Percentiles rank a stretch among this genome's conserved stretches.
phyloP scores from a whole-genome alignment of 2,888 invertebrate species.

The Folsomia manolachei region DNA sequence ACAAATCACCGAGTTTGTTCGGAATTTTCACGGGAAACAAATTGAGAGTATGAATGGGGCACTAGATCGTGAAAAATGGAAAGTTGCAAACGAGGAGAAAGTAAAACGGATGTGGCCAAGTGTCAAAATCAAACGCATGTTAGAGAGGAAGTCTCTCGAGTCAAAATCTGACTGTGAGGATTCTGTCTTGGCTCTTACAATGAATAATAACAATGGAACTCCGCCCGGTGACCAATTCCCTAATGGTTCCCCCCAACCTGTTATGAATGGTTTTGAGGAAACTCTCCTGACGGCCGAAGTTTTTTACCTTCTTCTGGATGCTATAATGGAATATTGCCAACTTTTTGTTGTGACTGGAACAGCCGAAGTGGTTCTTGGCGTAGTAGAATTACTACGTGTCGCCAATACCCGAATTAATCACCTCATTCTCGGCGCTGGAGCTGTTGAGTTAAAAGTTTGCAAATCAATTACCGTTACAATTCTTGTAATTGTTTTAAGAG shows the following conservation, averaged over 20 bases:
- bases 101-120: slow-evolving; percentile 42
- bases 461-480: slow-evolving; percentile 94
- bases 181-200: background rate
- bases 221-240: background rate
- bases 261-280: slow-evolving; percentile 7
- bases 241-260: background rate
- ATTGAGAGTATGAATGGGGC: slow-evolving; percentile 44
- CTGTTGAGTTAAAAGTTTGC: slow-evolving; percentile 87
- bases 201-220: background rate
- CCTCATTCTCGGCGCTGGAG: slow-evolving; percentile 92
- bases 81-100: slow-evolving; percentile 39
- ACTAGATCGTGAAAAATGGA: slow-evolving; percentile 50
- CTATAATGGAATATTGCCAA: slow-evolving; percentile 47
- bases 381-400: slow-evolving; percentile 82
- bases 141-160: slow-evolving; percentile 27
- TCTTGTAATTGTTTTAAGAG: slow-evolving; percentile 79
- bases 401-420: slow-evolving; percentile 89
- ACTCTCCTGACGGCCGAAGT: slow-evolving; percentile 46
- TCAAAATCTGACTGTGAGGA: background rate
- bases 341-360: slow-evolving; percentile 45
- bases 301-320: slow-evolving; percentile 49
- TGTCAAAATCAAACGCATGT: slow-evolving; percentile 31
- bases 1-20: slow-evolving; percentile 48
- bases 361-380: slow-evolving; percentile 52
- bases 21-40: slow-evolving; percentile 47